A percentile compares a stretch with the other conserved stretches of the same genome.
phyloP scores from a whole-genome alignment of 92 coral and sea anemone species.

The Epizoanthus stellaris region DNA sequence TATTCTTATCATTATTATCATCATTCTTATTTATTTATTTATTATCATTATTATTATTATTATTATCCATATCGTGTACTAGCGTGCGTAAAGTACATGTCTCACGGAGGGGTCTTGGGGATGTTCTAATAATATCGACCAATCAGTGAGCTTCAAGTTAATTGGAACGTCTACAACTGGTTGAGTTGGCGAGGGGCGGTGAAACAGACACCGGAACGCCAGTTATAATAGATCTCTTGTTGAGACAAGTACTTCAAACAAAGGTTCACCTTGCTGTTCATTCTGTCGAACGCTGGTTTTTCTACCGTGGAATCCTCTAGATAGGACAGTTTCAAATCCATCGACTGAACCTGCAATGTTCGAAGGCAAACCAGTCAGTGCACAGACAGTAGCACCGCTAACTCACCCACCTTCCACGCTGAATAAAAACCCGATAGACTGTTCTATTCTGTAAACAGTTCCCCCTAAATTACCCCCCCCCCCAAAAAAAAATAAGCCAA shows the following conservation, averaged over 20 bases:
- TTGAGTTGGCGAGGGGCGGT: neutral
- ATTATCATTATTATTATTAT: no score
- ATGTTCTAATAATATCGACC: no score
- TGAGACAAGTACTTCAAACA: neutral
- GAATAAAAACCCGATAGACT: no score
- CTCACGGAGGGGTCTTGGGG: no score
- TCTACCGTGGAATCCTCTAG: conserved; percentile 93
- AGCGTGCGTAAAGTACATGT: no score
- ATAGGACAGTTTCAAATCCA: conserved; percentile 81
- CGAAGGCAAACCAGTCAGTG: neutral
- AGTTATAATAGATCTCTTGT: neutral
- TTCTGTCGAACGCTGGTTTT: conserved; percentile 77
- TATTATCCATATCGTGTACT: no score
- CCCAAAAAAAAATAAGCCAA: no score
- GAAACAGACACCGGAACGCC: neutral
- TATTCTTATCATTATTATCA: neutral
- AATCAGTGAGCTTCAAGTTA: no score
- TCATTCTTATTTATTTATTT: no score
- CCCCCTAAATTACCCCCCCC: no score
- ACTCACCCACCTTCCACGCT: no score
- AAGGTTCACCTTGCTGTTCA: conserved; percentile 88
- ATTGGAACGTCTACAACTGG: neutral
- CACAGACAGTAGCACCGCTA: neutral
- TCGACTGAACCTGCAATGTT: conserved; percentile 60
- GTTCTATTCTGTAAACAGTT: no score